phyloP scores from a whole-genome alignment of 2,888 invertebrate genomes.

The Nomada ruficornis region DNA sequence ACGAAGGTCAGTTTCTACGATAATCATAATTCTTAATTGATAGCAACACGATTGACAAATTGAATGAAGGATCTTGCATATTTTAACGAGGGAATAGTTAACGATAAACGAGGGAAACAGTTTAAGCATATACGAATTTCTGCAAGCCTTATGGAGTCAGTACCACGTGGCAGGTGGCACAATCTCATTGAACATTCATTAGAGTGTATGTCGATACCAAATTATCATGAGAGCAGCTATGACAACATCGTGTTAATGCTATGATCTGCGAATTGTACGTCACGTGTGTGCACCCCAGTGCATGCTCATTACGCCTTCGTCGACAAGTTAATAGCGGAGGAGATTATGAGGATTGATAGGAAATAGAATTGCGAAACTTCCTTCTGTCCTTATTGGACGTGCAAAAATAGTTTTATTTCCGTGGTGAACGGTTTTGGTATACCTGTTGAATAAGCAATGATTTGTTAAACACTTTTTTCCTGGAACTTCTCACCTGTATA shows the following conservation, averaged over 20 bases:
- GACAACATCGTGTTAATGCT: constrained; percentile 31
- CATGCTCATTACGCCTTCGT: constrained; percentile 5
- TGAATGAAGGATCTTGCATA: too few species aligned
- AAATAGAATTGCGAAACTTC: constrained; percentile 1
- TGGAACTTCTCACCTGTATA: too few species aligned
- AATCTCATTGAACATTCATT: constrained; percentile 27
- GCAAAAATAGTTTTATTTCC: not conserved
- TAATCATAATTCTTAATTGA: too few species aligned
- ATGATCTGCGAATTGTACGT: constrained; percentile 12
- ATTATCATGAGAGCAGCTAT: constrained; percentile 17
- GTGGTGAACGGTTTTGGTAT: too few species aligned
- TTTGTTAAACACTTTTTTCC: too few species aligned
- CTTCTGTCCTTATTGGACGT: not conserved
- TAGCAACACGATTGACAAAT: too few species aligned
- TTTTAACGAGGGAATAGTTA: not conserved
- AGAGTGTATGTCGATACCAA: constrained; percentile 10
- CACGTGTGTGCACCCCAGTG: constrained; percentile 4
- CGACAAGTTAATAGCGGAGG: constrained; percentile 17
- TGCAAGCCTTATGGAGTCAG: not conserved
- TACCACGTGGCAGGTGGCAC: not conserved
- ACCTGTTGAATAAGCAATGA: too few species aligned
- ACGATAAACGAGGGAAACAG: too few species aligned
- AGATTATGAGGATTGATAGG: constrained; percentile 8
- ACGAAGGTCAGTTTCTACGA: too few species aligned
- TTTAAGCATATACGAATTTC: not conserved